Evolutionary conservation across 1,140 invertebrate genomes (phyloP).

Genomic region (Bemisia tabaci): DNA sequence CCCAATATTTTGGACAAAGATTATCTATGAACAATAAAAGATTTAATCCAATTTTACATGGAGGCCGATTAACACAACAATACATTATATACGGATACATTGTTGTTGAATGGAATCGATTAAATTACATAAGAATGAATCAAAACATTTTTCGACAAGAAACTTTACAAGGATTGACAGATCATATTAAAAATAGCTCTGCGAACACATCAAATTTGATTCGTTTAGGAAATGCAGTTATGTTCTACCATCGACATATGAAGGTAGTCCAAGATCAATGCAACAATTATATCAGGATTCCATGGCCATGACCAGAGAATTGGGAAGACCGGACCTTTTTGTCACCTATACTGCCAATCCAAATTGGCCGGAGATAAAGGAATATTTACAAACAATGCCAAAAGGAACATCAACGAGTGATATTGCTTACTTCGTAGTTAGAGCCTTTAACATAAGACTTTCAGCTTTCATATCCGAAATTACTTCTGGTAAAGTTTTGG

Average conservation of each 20-base stretch:
- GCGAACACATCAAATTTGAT: slow-evolving; percentile 1
- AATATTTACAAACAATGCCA: not conserved
- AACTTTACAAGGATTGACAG: not conserved
- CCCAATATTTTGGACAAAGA: not conserved
- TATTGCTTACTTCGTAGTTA: not conserved
- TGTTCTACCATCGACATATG: slow-evolving; percentile 33
- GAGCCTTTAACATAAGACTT: not conserved
- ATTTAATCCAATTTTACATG: not conserved
- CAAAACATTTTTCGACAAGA: not conserved
- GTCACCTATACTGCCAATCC: slow-evolving; percentile 16
- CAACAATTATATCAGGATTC: slow-evolving; percentile 27
- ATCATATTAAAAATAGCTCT: not conserved
- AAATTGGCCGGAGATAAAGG: slow-evolving; percentile 16
- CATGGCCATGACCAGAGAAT: slow-evolving; percentile 16
- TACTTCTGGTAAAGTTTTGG: not conserved
- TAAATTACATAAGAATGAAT: not conserved
- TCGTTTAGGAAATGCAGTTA: slow-evolving; percentile 19
- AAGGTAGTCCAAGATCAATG: slow-evolving; percentile 31
- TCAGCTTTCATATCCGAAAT: not conserved
- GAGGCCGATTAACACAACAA: slow-evolving; percentile 1
- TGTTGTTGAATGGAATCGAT: not conserved
- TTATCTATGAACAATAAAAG: not conserved
- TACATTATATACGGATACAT: slow-evolving; percentile 1
- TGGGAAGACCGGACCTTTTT: slow-evolving; percentile 17
- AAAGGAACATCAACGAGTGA: not conserved